Conservation (phyloP, 2,113 vertebrate species). For the Sitta europaea region DNA sequence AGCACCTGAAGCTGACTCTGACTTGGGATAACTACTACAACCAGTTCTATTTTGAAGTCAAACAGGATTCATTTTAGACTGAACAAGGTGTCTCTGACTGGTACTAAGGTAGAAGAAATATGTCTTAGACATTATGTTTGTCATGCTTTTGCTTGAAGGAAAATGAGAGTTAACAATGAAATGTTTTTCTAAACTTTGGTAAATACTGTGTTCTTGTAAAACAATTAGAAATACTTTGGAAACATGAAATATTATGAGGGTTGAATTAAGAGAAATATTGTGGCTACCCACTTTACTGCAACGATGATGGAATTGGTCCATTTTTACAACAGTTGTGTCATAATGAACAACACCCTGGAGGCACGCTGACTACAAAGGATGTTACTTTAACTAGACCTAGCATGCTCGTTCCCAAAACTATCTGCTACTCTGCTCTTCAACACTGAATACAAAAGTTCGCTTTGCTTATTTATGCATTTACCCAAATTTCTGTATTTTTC, state of each 20-base stretch:
- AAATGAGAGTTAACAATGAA: background rate
- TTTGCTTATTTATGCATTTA: background rate
- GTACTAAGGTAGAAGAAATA: background rate
- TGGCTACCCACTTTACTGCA: background rate
- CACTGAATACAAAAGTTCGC: background rate
- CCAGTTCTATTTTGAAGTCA: background rate
- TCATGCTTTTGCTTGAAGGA: background rate
- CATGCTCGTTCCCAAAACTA: background rate
- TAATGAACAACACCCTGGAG: background rate
- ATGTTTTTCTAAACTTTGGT: background rate
- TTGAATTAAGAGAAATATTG: background rate
- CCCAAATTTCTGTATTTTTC: background rate
- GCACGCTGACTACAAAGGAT: background rate
- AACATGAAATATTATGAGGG: background rate
- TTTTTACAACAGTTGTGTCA: background rate
- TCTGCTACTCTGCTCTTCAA: background rate
- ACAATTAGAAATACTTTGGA: background rate
- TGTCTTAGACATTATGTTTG: rapidly evolving
- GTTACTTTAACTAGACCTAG: background rate
- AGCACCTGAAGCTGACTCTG: background rate
- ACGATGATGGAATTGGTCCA: background rate
- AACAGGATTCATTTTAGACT: background rate
- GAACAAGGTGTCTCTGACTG: background rate
- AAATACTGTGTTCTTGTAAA: background rate
- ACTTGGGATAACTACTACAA: background rate